A percentile compares a stretch with the other conserved stretches of the same genome.
phyloP scores from a whole-genome alignment of 2,113 vertebrate genomes.

The Callochromis pleurospilus region DNA sequence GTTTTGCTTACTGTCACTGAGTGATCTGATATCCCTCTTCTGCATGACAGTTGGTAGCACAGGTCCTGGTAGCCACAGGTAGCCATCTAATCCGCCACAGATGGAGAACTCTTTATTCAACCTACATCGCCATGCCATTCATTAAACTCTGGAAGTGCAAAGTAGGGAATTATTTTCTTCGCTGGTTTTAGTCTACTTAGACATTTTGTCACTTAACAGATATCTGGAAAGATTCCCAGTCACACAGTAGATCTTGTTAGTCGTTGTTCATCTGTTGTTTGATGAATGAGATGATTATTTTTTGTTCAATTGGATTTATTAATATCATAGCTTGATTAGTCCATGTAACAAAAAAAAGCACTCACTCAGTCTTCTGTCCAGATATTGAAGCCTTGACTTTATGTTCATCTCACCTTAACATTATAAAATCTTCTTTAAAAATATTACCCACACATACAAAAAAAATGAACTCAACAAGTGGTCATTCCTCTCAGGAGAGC shows the following conservation, averaged over 20 bases:
- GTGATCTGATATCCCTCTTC: slow-evolving; percentile 37
- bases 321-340: background rate
- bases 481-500: background rate
- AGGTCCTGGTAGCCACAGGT: slow-evolving; percentile 11
- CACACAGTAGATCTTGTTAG: background rate
- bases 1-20: background rate
- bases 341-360: background rate
- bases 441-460: background rate
- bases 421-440: background rate
- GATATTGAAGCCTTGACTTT: background rate
- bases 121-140: slow-evolving; percentile 1
- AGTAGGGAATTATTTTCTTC: background rate
- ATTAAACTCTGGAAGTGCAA: background rate
- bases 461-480: background rate
- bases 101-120: slow-evolving; percentile 32
- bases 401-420: background rate
- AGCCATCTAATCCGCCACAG: slow-evolving; percentile 35
- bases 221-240: background rate
- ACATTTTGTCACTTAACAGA: background rate
- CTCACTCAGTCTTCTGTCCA: background rate
- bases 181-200: background rate
- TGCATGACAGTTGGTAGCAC: slow-evolving; percentile 41
- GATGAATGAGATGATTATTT: background rate
- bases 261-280: background rate
- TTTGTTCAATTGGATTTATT: background rate